Evolutionary conservation across 2,797 vertebrate genomes (phyloP), one percentile per base, ranked within the genome.

Genomic region (Graptemys geographica): DNA sequence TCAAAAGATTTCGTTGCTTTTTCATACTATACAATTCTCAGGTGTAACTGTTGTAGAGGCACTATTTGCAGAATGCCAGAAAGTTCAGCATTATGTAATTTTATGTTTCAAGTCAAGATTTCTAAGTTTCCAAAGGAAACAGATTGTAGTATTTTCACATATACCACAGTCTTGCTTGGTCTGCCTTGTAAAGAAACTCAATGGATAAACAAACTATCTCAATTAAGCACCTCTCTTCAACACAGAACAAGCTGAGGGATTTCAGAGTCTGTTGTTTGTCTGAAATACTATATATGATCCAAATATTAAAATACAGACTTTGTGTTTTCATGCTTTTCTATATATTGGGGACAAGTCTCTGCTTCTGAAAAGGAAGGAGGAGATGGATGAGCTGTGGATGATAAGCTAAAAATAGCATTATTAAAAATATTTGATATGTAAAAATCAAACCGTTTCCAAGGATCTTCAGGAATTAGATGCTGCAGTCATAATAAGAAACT

Each of bases 1-100:
- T 90, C 79, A 78, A 86, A 91, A 92, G 96, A 96, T 89, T 96
- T 97, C 6, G 76, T 79, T 87, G 91, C 89, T 90, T 94, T 98
- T 86, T 96, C 16, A 4, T 95, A 83, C 83, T 91, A 81, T 62
- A 16, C 90, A 93, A 44, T 97, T 98, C 96, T 93, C 89, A 88
- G 95, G 92, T 95, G 89, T 94, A 92, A 86, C 80, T 90, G 65
- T 91, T 94, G 56, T 81, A 91, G 90, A 94, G 83, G 65, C 12
- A 19, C 0, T 96, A 88, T 95, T 97, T 96, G 80, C 23, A 83
- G 90, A 89, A 53, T 79, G 87, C 74, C 88, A 93, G 91, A 84
- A 92, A 92, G 91, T 84, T 96, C 83, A 88, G 49, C 86, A 41
- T 76, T 90, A 85, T 92, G 78, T 52, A 6, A 49, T 81, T 96